phyloP scores from a whole-genome alignment of 53 echinoderm and acorn worm genomes.

The Hippasteria phrygiana region DNA sequence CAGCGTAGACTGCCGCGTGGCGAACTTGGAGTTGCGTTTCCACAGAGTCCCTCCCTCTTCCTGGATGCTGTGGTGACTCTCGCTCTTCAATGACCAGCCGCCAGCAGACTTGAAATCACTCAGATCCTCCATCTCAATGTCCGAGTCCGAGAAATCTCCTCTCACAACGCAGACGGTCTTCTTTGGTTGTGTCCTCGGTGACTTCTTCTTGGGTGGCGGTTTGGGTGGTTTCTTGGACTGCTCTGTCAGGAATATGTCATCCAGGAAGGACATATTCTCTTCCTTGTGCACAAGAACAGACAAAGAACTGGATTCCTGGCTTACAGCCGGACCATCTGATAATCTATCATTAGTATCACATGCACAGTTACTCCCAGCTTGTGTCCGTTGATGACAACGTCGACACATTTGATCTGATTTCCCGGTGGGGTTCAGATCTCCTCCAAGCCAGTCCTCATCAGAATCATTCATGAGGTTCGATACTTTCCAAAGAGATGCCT shows the following conservation, averaged over 20 bases:
- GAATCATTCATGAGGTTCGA: not conserved
- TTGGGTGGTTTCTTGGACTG: constrained; percentile 15
- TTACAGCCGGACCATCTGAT: not conserved
- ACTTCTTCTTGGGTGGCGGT: constrained; percentile 74
- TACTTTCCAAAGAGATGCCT: not conserved
- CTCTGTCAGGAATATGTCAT: constrained; percentile 82
- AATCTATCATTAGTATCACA: not conserved
- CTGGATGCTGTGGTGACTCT: not conserved
- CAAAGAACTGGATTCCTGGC: not conserved
- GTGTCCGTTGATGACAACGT: not conserved
- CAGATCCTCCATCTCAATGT: constrained; percentile 34
- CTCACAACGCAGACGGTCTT: not conserved
- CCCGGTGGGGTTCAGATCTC: not conserved
- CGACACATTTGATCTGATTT: not conserved
- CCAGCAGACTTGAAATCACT: not conserved
- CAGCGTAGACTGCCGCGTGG: constrained; percentile 7
- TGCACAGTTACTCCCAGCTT: not conserved
- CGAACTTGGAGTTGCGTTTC: constrained; percentile 64
- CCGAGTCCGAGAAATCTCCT: constrained; percentile 22
- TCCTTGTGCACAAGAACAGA: constrained; percentile 2
- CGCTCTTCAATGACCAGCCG: not conserved
- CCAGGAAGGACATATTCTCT: constrained; percentile 81
- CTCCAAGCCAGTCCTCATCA: constrained; percentile 22
- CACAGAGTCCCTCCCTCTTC: constrained; percentile 13
- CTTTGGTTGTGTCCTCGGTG: not conserved